Base-by-base conservation (phyloP, 2,888 invertebrate genomes). In the Oligia strigilis region DNA sequence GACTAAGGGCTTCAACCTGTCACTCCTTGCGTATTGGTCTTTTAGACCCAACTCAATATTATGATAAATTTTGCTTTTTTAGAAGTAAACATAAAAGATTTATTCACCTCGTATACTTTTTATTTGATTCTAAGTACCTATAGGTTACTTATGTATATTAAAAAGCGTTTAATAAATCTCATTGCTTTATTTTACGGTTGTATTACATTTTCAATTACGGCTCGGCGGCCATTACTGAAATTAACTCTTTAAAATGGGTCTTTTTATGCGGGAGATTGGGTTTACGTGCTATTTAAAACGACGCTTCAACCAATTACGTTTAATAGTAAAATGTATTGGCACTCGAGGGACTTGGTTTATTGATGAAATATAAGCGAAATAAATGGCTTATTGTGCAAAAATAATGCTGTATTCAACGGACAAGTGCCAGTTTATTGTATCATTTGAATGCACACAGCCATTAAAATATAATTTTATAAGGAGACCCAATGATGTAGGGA, bases 241-340 rank as follows among this genome's bases (percentile, higher is more conserved):
- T 84, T 67, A 83, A 83, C 72, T 83, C 73, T 83, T 86, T 86
- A 83, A 83, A 86, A 77, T 65, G 71, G 36, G 43, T 75, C 17
- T 72, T 86, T 82, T 81, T 81, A 55, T 71, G 19, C 43, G 36
- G 4, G 58, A 74, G 65, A 74, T 74, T 72, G 71, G 46, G 13
- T 77, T 82, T 64, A 81, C 75, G 83, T 73, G 72, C n/a, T 75
- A 73, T 76, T 74, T 74, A 72, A 86, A 77, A 69, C 62, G 75
- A 55, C 49, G 36, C 58, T 58, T 65, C 65, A n/a, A 52, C 11
- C 62, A 40, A 77, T 86, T 70, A 40, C 14, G 14, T 58, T 78
- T 66, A 17, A 75, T 67, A 73, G 58, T 71, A 19, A 72, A 86
- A 69, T 72, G 43, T 58, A 75, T 67, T 78, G 72, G 36, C 36